Conservation (phyloP, 1,140 invertebrate genomes). For the Solenopsis invicta region DNA sequence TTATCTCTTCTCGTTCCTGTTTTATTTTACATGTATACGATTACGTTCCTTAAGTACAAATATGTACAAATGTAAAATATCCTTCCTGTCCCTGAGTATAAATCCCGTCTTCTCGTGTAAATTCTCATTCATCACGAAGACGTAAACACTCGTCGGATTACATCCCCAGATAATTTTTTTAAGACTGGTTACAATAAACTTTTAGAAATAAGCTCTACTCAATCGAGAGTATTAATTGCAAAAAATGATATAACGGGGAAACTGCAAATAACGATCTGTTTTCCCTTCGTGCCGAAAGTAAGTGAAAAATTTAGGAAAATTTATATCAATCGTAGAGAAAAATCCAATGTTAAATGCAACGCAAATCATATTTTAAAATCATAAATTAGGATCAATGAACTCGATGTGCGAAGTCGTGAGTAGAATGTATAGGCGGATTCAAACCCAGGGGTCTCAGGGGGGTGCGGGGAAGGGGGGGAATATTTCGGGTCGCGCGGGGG, state of each 20-base stretch:
- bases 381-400: neutral
- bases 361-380: neutral
- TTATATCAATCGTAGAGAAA: neutral
- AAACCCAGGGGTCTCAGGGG: no score
- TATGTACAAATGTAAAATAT: slow-evolving; percentile 73
- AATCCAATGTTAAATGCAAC: neutral
- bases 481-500: no score
- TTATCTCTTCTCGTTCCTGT: no score
- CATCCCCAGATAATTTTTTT: slow-evolving; percentile 33
- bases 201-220: slow-evolving; percentile 15
- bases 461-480: no score
- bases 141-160: slow-evolving; percentile 65
- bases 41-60: slow-evolving; percentile 13
- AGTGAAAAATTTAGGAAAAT: slow-evolving; percentile 22
- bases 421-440: no score
- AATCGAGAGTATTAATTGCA: neutral
- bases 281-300: neutral
- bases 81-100: slow-evolving; percentile 65
- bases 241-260: neutral
- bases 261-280: slow-evolving; percentile 11
- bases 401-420: neutral
- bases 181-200: slow-evolving; percentile 28
- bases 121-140: slow-evolving; percentile 41
- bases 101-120: slow-evolving; percentile 21
- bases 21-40: no score